Conservation (phyloP, 2,113 vertebrate genomes). For the Passer montanus region DNA sequence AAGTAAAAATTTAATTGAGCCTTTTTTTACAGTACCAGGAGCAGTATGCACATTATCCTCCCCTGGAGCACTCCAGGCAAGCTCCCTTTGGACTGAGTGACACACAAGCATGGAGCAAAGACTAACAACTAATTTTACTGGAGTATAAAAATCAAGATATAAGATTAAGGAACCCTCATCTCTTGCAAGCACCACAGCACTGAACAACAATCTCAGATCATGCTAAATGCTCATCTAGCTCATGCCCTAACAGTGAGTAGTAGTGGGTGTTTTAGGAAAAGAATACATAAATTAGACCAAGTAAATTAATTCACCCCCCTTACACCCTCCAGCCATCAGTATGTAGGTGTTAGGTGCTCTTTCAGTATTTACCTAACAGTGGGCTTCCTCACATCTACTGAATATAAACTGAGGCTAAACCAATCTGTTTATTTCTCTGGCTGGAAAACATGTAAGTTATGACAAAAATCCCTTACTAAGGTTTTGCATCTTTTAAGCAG, state of each 20-base stretch:
- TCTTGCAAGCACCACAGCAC: neutral
- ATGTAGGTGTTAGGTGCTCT: neutral
- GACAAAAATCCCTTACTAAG: neutral
- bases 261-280: neutral
- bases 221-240: neutral
- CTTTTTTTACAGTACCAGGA: neutral
- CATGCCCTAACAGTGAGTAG: neutral
- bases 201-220: neutral
- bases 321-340: neutral
- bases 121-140: neutral
- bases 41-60: fast-evolving
- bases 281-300: neutral
- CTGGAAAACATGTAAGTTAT: neutral
- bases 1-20: neutral
- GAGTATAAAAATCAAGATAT: neutral
- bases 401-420: neutral
- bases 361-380: neutral
- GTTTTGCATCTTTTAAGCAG: neutral
- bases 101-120: neutral
- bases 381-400: neutral
- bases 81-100: neutral
- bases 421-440: neutral
- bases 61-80: neutral
- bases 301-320: neutral
- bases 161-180: neutral